Evolutionary conservation across 2,113 vertebrate genomes (phyloP), one percentile per base, ranked within the genome.

Genomic region (Cichladusa arquata): DNA sequence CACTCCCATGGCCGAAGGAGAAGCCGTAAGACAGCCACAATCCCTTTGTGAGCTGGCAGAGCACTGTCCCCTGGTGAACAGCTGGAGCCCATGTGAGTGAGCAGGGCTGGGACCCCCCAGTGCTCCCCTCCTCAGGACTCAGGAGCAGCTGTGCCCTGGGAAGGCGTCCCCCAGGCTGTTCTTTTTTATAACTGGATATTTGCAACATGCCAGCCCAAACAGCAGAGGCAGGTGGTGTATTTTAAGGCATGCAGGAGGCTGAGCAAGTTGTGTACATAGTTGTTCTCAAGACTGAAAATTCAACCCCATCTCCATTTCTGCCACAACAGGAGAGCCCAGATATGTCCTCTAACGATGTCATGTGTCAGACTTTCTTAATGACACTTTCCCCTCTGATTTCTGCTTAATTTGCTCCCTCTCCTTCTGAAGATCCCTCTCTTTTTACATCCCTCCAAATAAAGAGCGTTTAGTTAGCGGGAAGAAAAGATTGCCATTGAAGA

Each of bases 361-460:
- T 86, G 79, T 92, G 79, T 81, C 88, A 81, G 71, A 92, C 70
- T 88, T 93, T 92, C 82, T 94, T 95, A 95, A 95, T 95, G 88
- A 76, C 1, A 8, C 42, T 94, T 95, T 64, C 58, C n/a, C 47
- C 48, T 96, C 81, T 91, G 89, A 85, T 91, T 96, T 83, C 60
- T 85, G 44, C 82, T 95, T 94, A 95, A 96, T 96, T 92, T 94
- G 29, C 24, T 53, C 77, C 11, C 36, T 88, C 47, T 86, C 16
- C 34, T 90, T 93, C 60, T 94, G 61, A 96, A 95, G 79, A 96
- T 88, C 62, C 92, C 53, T 97, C 54, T 85, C 58, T 88, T 93
- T 96, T 96, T 94, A 74, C 81, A 90, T 96, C 48, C 70, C 44
- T 92, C 76, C 5, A n/a, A 94, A 97, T 79, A 90, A 96, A 94